Conservation (phyloP, 2,113 vertebrate species). For the Hyperopisus bebe region DNA sequence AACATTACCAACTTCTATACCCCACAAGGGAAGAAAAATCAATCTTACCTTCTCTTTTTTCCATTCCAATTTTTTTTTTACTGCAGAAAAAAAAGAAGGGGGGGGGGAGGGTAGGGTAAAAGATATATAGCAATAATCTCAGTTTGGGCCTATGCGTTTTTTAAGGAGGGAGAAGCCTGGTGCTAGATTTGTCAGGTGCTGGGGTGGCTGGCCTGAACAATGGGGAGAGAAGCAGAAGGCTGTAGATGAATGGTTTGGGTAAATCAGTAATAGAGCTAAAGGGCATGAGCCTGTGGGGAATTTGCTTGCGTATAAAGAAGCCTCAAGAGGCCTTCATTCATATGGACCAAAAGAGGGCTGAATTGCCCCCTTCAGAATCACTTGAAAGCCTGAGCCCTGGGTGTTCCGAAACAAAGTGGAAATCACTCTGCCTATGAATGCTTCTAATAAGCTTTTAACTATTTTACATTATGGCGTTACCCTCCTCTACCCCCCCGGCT, state of each 20-base stretch:
- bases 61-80: constrained; percentile 36
- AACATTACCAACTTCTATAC: constrained; percentile 50
- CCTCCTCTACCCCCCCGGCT: constrained; percentile 45
- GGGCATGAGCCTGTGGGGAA: constrained; percentile 93
- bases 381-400: constrained; percentile 89
- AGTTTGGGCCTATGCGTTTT: constrained; percentile 48
- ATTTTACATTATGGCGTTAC: constrained; percentile 75
- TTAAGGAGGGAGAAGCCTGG: constrained; percentile 49
- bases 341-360: constrained; percentile 85
- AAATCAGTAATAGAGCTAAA: constrained; percentile 98
- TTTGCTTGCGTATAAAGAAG: constrained; percentile 79
- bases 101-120: neutral
- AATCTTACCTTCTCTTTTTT: constrained; percentile 28
- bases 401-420: constrained; percentile 87
- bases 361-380: constrained; percentile 90
- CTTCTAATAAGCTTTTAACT: constrained; percentile 96
- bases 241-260: constrained; percentile 85
- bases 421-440: constrained; percentile 84
- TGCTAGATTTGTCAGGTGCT: constrained; percentile 76
- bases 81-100: constrained; percentile 27
- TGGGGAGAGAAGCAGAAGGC: constrained; percentile 85
- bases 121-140: constrained; percentile 45
- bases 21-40: constrained; percentile 47
- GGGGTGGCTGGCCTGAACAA: constrained; percentile 59
- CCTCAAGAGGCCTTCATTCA: constrained; percentile 87